phyloP scores from a whole-genome alignment of 2,888 invertebrate genomes.

The Drosophila mayaguana region DNA sequence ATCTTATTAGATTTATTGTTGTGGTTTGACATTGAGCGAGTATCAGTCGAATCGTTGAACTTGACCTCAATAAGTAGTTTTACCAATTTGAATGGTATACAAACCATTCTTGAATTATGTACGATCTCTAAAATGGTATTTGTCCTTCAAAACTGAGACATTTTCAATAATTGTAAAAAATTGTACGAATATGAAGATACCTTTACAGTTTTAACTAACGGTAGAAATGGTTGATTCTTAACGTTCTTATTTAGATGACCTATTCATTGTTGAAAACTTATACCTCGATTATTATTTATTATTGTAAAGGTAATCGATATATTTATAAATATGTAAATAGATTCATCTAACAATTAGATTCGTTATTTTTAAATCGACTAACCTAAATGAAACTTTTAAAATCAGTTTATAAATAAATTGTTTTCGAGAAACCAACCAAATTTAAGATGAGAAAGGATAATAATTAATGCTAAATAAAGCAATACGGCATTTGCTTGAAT shows the following conservation, averaged over 20 bases:
- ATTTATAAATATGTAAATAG: background rate
- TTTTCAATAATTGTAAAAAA: background rate
- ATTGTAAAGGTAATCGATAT: background rate
- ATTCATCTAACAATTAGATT: background rate
- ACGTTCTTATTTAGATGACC: background rate
- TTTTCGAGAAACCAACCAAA: background rate
- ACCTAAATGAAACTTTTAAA: too few species aligned
- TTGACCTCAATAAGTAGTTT: background rate
- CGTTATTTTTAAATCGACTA: too few species aligned
- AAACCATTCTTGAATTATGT: background rate
- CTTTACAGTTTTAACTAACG: too few species aligned
- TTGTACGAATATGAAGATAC: background rate
- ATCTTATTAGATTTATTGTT: background rate
- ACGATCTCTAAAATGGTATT: too few species aligned
- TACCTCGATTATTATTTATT: background rate
- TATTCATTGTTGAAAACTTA: background rate
- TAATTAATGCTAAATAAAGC: background rate
- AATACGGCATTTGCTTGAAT: conserved; percentile 6
- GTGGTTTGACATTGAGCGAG: background rate
- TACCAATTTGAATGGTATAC: background rate
- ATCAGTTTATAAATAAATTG: background rate
- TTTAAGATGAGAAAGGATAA: background rate
- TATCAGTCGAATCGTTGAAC: too few species aligned
- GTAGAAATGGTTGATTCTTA: too few species aligned
- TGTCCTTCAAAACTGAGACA: too few species aligned